Conservation (phyloP, 2,888 invertebrate genomes). For the Drosophila nr. fundita region DNA sequence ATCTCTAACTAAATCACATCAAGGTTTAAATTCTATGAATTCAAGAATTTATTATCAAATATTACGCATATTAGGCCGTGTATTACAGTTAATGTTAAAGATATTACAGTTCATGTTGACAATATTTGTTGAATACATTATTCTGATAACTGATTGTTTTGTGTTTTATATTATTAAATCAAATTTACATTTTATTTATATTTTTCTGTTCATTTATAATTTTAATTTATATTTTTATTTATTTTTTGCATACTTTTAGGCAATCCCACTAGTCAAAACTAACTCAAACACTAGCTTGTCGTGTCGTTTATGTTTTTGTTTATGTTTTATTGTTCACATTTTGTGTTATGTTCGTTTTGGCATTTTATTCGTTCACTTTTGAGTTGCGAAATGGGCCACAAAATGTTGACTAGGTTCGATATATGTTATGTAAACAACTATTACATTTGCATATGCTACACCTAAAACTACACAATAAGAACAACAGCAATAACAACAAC, state of each 20-base stretch:
- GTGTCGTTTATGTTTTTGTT: conserved; percentile 69
- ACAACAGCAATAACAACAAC: conserved; percentile 31
- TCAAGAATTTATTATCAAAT: conserved; percentile 29
- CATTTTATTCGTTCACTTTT: conserved; percentile 63
- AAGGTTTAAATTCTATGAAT: conserved; percentile 16
- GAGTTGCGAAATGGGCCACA: conserved; percentile 46
- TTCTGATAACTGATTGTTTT: not conserved
- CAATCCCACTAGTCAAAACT: conserved; percentile 85
- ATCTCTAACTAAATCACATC: conserved; percentile 21
- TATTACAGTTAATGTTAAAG: conserved; percentile 18
- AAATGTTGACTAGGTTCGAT: conserved; percentile 31
- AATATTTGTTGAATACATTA: not conserved
- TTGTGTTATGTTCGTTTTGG: conserved; percentile 67
- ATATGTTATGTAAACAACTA: conserved; percentile 54
- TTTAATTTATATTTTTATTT: conserved; percentile 53
- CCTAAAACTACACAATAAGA: conserved; percentile 56
- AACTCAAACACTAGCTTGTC: conserved; percentile 82
- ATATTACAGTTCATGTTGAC: conserved; percentile 22
- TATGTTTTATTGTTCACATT: conserved; percentile 47
- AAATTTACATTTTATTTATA: conserved; percentile 18
- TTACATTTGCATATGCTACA: conserved; percentile 55
- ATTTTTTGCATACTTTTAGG: conserved; percentile 81
- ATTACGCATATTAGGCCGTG: conserved; percentile 51
- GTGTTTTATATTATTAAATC: not conserved
- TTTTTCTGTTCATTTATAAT: conserved; percentile 35